phyloP scores from a whole-genome alignment of 1,140 invertebrate genomes.

The Neodiprion pinetum region DNA sequence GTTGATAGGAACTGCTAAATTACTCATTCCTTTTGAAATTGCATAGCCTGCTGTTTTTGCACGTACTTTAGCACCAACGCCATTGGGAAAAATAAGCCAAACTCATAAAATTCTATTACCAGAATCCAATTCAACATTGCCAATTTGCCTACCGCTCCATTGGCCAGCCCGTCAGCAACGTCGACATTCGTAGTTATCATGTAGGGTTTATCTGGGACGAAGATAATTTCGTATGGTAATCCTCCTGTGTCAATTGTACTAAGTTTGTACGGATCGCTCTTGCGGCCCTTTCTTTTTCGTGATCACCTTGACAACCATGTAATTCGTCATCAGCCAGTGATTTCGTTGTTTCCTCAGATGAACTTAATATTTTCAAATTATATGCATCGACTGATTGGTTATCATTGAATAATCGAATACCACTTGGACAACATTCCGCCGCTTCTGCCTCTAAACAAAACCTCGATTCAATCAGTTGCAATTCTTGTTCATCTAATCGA shows the following conservation, averaged over 20 bases:
- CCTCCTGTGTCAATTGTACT: conserved; percentile 37
- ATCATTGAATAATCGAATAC: conserved; percentile 35
- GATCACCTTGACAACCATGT: not conserved
- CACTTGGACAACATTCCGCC: conserved; percentile 28
- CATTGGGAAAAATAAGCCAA: conserved; percentile 7
- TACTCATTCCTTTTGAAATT: not conserved
- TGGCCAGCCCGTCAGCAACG: conserved; percentile 44
- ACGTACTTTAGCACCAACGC: not conserved
- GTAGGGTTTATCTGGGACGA: conserved; percentile 42
- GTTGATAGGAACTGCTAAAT: not conserved
- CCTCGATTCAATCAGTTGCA: conserved; percentile 32
- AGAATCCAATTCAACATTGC: conserved; percentile 32
- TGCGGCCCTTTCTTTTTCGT: conserved; percentile 28
- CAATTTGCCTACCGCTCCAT: conserved; percentile 44
- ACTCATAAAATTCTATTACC: conserved; percentile 21
- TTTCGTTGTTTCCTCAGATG: conserved; percentile 32
- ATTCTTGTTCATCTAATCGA: conserved; percentile 26
- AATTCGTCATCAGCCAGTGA: conserved; percentile 32
- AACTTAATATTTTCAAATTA: conserved; percentile 27
- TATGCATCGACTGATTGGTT: conserved; percentile 31
- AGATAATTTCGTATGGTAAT: conserved; percentile 37
- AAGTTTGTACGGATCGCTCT: conserved; percentile 44
- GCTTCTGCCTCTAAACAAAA: conserved; percentile 29
- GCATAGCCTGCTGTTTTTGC: not conserved
- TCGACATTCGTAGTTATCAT: conserved; percentile 47